Base-by-base conservation (phyloP, 2,888 invertebrate species). In the Melipona bicolor region DNA sequence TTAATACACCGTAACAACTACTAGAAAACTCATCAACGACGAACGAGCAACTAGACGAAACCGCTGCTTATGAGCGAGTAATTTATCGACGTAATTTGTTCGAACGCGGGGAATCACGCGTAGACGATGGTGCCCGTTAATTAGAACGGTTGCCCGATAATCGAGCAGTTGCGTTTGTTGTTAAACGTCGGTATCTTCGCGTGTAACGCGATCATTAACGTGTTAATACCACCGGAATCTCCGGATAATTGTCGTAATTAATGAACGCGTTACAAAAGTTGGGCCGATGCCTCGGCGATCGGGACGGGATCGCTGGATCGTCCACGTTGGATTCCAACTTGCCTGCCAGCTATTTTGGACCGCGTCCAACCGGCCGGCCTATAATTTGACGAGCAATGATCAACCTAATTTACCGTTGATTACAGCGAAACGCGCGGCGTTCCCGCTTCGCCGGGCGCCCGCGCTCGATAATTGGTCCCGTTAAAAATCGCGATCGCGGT, bases 341-440 rank as follows among this genome's bases (percentile, higher is more conserved):
- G 78, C 21, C 75, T 56, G 70, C 27, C 61, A 72, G 70, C 76
- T 84, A 50, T 84, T 74, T 85, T 85, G 85, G 85, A 81, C 64
- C 64, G 49, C 21, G 56, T 84, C 84, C 85, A 85, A 84, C 65
- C 72, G 67, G 49, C 59, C 78, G 21, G 24, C 27, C 73, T 70
- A 73, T 78, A 76, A 85, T 81, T 85, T 84, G 78, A 84, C 73
- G 75, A 76, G 56, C 81, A 43, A 79, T 73, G 77, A 78, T 85
- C 75, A 81, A 76, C 61, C 76, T 61, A 69, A 79, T 78, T 72
- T 62, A 43, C 32, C 54, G 72, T 52, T 64, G 72, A 78, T 65
- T 61, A 56, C 75, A 76, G 27, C 70, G 81, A 73, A 24, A 59
- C 24, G 11, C 24, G 32, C 62, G 49, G 3, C 17, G 52, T 43